Conservation (phyloP, 2,888 invertebrate genomes). For the Nebria salina region DNA sequence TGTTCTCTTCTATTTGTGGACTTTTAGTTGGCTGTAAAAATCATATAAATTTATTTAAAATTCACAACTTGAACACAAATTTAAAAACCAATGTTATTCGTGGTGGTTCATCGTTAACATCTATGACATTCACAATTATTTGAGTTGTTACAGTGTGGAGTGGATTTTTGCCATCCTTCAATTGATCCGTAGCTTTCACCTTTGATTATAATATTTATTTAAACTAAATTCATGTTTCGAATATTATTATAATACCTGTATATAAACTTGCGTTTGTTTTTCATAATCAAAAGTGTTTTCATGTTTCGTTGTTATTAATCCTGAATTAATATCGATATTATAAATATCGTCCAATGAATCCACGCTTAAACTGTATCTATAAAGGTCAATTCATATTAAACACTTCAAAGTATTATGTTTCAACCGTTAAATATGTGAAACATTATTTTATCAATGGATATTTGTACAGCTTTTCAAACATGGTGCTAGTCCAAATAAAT, state of each 20-base stretch:
- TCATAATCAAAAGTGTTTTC: constrained; percentile 72
- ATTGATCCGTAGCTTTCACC: constrained; percentile 65
- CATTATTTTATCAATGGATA: no score
- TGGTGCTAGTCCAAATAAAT: not conserved
- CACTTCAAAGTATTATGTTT: no score
- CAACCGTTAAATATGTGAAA: no score
- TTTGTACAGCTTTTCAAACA: not conserved
- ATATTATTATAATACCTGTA: constrained; percentile 22
- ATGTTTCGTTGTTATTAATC: constrained; percentile 67
- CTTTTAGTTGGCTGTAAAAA: constrained; percentile 60
- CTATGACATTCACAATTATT: constrained; percentile 70
- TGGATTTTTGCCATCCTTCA: constrained; percentile 56
- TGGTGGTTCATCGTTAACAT: constrained; percentile 80
- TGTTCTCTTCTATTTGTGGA: constrained; percentile 68
- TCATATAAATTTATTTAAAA: constrained; percentile 25
- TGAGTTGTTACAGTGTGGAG: constrained; percentile 66
- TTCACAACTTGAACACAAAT: constrained; percentile 16
- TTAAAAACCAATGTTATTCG: constrained; percentile 68
- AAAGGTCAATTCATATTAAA: not conserved
- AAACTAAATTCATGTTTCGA: not conserved
- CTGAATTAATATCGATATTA: constrained; percentile 66
- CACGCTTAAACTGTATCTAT: not conserved
- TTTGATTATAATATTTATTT: constrained; percentile 54
- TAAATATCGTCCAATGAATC: constrained; percentile 48
- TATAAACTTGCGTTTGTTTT: constrained; percentile 60